Evolutionary conservation across 2,113 vertebrate species (phyloP), one percentile per base, ranked within the genome.

Genomic region (Brachyhypopomus gauderio): DNA sequence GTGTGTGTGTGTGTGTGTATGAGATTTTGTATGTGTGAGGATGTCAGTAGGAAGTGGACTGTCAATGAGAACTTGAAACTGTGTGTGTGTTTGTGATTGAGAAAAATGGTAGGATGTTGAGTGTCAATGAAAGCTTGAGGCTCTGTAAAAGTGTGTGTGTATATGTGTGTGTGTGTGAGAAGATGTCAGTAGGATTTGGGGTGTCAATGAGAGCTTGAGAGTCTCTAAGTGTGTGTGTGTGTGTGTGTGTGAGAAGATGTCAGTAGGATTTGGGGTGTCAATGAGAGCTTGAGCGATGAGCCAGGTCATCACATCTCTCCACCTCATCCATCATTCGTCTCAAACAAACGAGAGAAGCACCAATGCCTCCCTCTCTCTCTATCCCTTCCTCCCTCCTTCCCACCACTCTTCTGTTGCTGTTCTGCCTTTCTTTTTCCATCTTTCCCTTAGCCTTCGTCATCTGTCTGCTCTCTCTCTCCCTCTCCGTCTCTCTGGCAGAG

Each of bases 211-310:
- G 62, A 75, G 66, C 4, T 11, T 58, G 5, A 58, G 12, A 48
- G 34, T 19, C 20, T 8, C 30, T 22, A 60, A 19, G 55, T n/a
- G 23, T 59, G 38, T 70, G 27, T 19, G 27, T 8, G 41, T 41
- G 41, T 41, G 41, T 41, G 41, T 41, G 41, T 41, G 41, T 41
- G 41, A 41, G 41, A 41, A 9, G 5, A 9, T 41, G 27, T 66
- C 5, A 14, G 71, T 41, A 27, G 30, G 58, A 74, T 48, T 19
- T 38, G 60, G 59, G 41, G 72, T 41, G 48, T 77, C 90, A 94
- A 93, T 93, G 92, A 94, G 90, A 87, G 86, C 89, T 93, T 93
- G 93, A 94, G 93, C 90, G 93, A 93, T 94, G 93, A 93, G 91
- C 90, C 90, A 89, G 93, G 93, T 94, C 93, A 94, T 92, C 92